A percentile compares a stretch with the other conserved stretches of the same genome.
These are phyloP conservation scores for Capra hircus DNA, from an alignment of 2,113 vertebrate genomes.

Conservation along the genomic window DNA sequence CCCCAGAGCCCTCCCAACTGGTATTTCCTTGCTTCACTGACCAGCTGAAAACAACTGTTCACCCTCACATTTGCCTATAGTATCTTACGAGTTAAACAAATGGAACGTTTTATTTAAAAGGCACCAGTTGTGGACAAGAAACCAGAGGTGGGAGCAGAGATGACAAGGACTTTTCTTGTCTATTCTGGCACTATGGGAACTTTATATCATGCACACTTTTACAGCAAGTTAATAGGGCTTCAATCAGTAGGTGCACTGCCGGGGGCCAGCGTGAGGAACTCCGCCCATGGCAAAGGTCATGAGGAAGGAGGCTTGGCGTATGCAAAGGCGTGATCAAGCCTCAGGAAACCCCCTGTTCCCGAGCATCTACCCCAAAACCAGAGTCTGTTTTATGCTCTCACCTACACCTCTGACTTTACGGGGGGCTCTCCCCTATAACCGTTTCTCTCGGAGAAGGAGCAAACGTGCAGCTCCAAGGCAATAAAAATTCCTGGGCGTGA, in stretches of 20 bases:
- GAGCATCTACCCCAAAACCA: no score
- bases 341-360: no score
- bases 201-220: rapidly evolving
- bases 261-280: no score
- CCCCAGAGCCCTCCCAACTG: background rate
- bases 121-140: background rate
- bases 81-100: background rate
- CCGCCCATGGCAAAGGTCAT: no score
- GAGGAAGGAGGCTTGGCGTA: no score
- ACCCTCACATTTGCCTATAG: background rate
- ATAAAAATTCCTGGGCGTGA: no score
- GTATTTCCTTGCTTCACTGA: background rate
- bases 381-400: no score
- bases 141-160: background rate
- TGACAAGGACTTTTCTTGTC: background rate
- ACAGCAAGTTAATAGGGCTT: rapidly evolving
- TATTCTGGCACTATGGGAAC: rapidly evolving
- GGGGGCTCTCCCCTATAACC: no score
- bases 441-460: no score
- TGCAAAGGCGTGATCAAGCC: no score
- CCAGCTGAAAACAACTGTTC: background rate
- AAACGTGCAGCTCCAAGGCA: no score
- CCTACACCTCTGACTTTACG: no score
- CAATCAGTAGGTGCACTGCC: rapidly evolving
- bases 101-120: rapidly evolving